Evolutionary conservation across 2,797 vertebrate genomes (phyloP).

Genomic region (Perodicticus potto): DNA sequence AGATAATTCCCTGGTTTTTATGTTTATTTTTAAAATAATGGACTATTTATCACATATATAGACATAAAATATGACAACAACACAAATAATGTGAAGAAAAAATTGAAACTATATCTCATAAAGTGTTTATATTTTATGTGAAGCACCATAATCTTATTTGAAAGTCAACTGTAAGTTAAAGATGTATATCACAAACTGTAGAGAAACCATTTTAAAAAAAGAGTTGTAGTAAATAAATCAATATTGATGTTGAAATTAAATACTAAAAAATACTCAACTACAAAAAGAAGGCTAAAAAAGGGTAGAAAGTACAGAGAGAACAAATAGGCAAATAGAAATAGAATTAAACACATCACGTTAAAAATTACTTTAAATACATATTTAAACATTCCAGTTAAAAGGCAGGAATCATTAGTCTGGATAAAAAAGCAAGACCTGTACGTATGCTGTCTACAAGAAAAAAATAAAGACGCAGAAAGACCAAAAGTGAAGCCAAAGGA

Average conservation of each 20-base stretch:
- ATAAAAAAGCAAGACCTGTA: background rate
- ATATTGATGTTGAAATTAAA: background rate
- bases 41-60: background rate
- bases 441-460: background rate
- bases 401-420: background rate
- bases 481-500: background rate
- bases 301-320: background rate
- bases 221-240: background rate
- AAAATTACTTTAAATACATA: background rate
- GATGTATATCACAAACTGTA: background rate
- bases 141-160: constrained; percentile 7
- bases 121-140: background rate
- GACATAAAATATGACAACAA: background rate
- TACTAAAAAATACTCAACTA: constrained; percentile 9
- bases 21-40: background rate
- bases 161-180: constrained; percentile 36
- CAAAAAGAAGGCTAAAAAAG: background rate
- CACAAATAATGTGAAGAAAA: background rate
- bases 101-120: background rate
- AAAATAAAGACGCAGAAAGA: background rate
- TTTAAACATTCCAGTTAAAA: constrained; percentile 15
- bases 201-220: background rate
- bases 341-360: background rate
- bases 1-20: background rate
- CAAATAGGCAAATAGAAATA: constrained; percentile 8